phyloP scores from a whole-genome alignment of 2,797 vertebrate species.

The Pagetopsis macropterus region DNA sequence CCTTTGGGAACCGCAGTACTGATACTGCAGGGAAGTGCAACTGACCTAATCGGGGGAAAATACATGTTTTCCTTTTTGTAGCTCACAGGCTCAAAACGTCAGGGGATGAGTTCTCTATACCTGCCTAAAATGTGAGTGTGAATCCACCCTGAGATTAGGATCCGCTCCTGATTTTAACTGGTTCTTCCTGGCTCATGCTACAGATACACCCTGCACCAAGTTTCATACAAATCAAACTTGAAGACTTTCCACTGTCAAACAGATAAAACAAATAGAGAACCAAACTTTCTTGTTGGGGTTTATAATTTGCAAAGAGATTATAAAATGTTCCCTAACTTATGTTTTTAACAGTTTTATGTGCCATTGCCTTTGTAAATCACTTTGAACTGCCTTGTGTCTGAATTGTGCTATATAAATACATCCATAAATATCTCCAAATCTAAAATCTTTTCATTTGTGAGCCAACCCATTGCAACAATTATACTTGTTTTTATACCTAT shows the following conservation, averaged over 20 bases:
- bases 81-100: neutral
- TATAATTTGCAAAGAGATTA: neutral
- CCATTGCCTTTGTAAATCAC: too few relatives aligned
- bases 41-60: neutral
- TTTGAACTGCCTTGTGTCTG: too few relatives aligned
- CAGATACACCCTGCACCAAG: neutral
- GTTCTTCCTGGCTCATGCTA: neutral
- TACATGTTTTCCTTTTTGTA: neutral
- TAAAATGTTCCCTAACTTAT: too few relatives aligned
- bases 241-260: too few relatives aligned
- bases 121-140: neutral
- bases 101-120: neutral
- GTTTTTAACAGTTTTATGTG: too few relatives aligned
- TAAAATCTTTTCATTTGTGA: neutral
- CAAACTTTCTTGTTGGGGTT: too few relatives aligned
- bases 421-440: neutral
- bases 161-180: too few relatives aligned
- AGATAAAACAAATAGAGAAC: too few relatives aligned
- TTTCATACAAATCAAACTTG: too few relatives aligned
- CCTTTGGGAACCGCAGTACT: neutral
- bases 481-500: neutral
- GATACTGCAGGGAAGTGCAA: too few relatives aligned
- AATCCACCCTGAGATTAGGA: too few relatives aligned
- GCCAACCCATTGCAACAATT: neutral
- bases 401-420: too few relatives aligned